phyloP scores from a whole-genome alignment of 2,797 vertebrate genomes.

The Rhinophrynus dorsalis region DNA sequence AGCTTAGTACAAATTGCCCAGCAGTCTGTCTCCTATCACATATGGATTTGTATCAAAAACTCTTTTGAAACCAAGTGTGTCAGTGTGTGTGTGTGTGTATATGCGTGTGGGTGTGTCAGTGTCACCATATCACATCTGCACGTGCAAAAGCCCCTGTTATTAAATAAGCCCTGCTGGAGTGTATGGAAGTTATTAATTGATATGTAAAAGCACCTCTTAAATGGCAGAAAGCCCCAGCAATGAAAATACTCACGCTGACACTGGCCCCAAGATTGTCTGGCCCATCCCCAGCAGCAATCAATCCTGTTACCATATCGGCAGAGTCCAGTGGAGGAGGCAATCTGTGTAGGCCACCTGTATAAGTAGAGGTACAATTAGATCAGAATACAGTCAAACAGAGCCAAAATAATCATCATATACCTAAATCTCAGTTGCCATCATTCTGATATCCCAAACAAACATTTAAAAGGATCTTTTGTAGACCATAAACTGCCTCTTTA shows the following conservation, averaged over 20 bases:
- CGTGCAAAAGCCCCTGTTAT: conserved; percentile 45
- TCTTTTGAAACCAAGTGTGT: not conserved
- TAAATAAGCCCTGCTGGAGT: conserved; percentile 30
- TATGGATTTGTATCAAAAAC: too few species aligned
- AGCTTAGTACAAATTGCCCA: too few species aligned
- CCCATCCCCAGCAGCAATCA: conserved; percentile 99
- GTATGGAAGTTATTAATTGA: conserved; percentile 22
- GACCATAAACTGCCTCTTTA: too few species aligned
- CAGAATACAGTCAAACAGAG: too few species aligned
- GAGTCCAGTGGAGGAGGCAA: conserved; percentile 81
- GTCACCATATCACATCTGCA: conserved; percentile 28
- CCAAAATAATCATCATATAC: too few species aligned
- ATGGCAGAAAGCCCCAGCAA: conserved; percentile 58
- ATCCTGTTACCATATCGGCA: conserved; percentile 88
- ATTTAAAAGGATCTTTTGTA: too few species aligned
- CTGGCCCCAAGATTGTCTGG: conserved; percentile 85
- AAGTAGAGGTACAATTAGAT: conserved; percentile 20
- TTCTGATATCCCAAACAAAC: too few species aligned
- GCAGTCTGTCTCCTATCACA: not conserved
- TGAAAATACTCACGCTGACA: conserved; percentile 92
- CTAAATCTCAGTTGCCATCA: too few species aligned
- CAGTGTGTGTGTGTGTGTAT: too few species aligned
- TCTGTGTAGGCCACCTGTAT: conserved; percentile 90
- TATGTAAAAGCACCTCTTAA: conserved; percentile 50
- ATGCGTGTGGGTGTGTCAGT: not conserved